Percentiles rank a stretch among this genome's conserved stretches.
phyloP scores from a whole-genome alignment of 2,797 vertebrate species.

The Odontamblyopus rebecca region DNA sequence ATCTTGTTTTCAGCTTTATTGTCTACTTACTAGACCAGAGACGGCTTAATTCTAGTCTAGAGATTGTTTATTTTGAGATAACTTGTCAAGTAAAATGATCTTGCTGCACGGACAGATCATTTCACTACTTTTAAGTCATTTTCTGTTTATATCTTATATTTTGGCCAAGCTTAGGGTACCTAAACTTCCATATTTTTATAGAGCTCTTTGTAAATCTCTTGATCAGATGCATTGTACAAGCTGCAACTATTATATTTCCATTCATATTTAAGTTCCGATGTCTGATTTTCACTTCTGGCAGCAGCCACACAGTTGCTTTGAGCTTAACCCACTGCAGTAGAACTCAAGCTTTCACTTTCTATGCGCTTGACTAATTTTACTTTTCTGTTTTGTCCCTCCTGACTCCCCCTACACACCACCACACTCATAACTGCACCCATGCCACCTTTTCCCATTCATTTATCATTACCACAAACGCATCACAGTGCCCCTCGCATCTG shows the following conservation, averaged over 20 bases:
- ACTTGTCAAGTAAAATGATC: too few relatives aligned
- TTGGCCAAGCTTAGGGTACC: neutral
- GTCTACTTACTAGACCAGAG: too few relatives aligned
- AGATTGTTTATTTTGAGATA: too few relatives aligned
- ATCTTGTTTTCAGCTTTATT: too few relatives aligned
- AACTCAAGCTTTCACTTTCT: conserved; percentile 64
- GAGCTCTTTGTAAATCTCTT: neutral
- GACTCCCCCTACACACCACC: conserved; percentile 77
- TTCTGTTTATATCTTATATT: too few relatives aligned
- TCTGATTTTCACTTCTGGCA: conserved; percentile 44
- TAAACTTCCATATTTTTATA: neutral
- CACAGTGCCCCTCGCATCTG: conserved; percentile 70
- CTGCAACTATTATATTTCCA: conserved; percentile 30
- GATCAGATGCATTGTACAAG: neutral
- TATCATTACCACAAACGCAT: neutral
- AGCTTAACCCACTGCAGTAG: conserved; percentile 64
- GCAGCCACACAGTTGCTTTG: conserved; percentile 54
- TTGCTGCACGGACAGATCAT: too few relatives aligned
- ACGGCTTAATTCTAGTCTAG: too few relatives aligned
- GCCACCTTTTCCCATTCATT: conserved; percentile 52
- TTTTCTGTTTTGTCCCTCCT: conserved; percentile 79
- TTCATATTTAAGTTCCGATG: conserved; percentile 33
- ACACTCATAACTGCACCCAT: conserved; percentile 73
- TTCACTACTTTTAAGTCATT: too few relatives aligned
- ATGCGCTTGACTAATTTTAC: conserved; percentile 87